Percentiles rank a stretch among this genome's conserved stretches.
Evolutionary conservation across 2,888 invertebrate species (phyloP).

Genomic region (Anthophora plumipes): DNA sequence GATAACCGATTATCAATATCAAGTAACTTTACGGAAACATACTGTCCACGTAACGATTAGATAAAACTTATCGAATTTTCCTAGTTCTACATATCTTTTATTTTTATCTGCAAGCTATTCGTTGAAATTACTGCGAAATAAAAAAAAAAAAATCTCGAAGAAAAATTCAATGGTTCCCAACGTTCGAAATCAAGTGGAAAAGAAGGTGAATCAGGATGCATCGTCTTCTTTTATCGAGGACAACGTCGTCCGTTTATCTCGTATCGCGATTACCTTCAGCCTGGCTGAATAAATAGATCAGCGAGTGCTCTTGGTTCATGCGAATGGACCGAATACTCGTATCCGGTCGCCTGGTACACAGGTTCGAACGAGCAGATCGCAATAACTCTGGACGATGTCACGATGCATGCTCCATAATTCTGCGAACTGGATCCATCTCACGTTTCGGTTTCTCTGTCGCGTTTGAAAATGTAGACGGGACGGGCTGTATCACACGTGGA

Average conservation of each 20-base stretch:
- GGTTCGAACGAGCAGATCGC: constrained; percentile 38
- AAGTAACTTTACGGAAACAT: neutral
- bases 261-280: constrained; percentile 50
- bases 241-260: constrained; percentile 48
- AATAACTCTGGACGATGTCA: constrained; percentile 54
- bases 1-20: neutral
- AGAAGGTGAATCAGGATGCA: constrained; percentile 19
- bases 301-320: constrained; percentile 32
- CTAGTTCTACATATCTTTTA: neutral
- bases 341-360: constrained; percentile 30
- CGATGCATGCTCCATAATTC: constrained; percentile 52
- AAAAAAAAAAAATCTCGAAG: constrained; percentile 3
- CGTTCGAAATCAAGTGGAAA: constrained; percentile 27
- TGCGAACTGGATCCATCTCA: constrained; percentile 52
- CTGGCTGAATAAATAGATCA: constrained; percentile 63
- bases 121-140: neutral
- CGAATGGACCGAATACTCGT: constrained; percentile 52
- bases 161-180: constrained; percentile 35
- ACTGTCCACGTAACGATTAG: neutral
- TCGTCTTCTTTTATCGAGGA: constrained; percentile 50
- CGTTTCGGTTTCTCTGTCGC: constrained; percentile 48
- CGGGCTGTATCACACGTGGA: constrained; percentile 1
- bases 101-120: neutral
- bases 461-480: constrained; percentile 39
- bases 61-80: neutral